Base-by-base conservation (phyloP, 2,113 vertebrate species). In the Heteronetta atricapilla region DNA sequence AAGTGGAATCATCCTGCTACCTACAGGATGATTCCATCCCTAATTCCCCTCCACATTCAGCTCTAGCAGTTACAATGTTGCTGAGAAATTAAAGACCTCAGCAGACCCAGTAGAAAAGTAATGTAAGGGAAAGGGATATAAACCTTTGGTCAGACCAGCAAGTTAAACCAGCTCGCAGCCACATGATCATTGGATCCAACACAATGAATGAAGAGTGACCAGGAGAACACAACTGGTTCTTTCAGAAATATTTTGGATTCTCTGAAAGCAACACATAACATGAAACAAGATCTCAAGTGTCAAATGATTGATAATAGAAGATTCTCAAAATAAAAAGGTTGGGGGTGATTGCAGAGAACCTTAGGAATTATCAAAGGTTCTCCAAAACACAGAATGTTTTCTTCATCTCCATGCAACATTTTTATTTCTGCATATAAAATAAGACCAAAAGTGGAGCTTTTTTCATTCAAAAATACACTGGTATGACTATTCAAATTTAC, bases 21-120 rank as follows among this genome's bases (percentile, higher is more conserved):
- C 66, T 40, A 83, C 26, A 86, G 59, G 19, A 70, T 42, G 31
- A 81, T 55, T 55, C 52, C 59, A 70, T 11, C 68, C 46, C 52
- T 60, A 52, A 73, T 4, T 56, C 53, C 82, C 44, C 19, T 70
- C 63, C 55, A 69, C 36, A 21, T 74, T 70, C 79, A 77, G 50
- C 72, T 82, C 68, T 42, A 74, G 75, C 79, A 90, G 88, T 80
- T 91, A 88, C 63, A 90, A 10, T 4, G 18, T 76, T 73, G 72
- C n/a, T 40, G 79, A 88, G 72, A 86, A 67, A 94, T 36, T 72
- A 93, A 77, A 80, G 68, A 88, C 56, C 58, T 69, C 33, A 88
- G 76, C 38, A 85, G 62, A 73, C 72, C 13, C 50, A 58, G 44
- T 9, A 36, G 26, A 93, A 73, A 90, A 86, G 74, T n/a, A 94